Evolutionary conservation across 1,140 invertebrate species (phyloP).

Genomic region (Parapsyche elsis): DNA sequence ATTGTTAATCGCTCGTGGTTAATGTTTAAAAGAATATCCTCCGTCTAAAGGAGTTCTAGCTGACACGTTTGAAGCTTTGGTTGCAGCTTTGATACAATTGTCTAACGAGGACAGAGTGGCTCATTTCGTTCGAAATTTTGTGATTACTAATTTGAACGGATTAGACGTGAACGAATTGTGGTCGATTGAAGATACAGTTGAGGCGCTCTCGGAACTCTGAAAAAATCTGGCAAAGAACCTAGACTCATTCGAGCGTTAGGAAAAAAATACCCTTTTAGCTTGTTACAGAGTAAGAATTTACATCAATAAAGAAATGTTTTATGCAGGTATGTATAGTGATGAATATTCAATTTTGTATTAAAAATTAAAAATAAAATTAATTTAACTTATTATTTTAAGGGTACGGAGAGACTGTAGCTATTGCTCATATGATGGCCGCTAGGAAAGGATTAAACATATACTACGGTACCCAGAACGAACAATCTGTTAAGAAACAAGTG

Average conservation of each 20-base stretch:
- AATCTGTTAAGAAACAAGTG: no score
- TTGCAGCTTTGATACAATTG: constrained; percentile 78
- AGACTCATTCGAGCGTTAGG: constrained; percentile 83
- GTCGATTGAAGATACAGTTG: constrained; percentile 80
- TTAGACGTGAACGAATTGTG: constrained; percentile 87
- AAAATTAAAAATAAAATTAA: constrained; percentile 35
- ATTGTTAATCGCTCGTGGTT: neutral
- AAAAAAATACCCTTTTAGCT: constrained; percentile 80
- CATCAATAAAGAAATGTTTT: constrained; percentile 82
- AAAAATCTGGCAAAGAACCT: constrained; percentile 72
- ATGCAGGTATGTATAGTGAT: constrained; percentile 72
- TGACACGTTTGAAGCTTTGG: constrained; percentile 84
- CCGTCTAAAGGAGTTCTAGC: constrained; percentile 74
- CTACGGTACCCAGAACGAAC: constrained; percentile 73
- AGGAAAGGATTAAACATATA: constrained; percentile 79
- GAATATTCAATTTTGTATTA: no score
- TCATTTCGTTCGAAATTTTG: constrained; percentile 87
- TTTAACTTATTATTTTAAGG: constrained; percentile 69
- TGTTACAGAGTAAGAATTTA: constrained; percentile 89
- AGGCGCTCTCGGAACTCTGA: constrained; percentile 72
- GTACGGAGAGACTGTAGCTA: constrained; percentile 82
- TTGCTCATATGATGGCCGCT: constrained; percentile 87
- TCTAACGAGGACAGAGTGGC: constrained; percentile 72
- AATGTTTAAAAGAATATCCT: constrained; percentile 77
- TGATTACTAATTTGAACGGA: constrained; percentile 82